These are phyloP conservation scores for Elgaria multicarinata DNA, from an alignment of 2,113 vertebrate genomes.

Conservation along the genomic window DNA sequence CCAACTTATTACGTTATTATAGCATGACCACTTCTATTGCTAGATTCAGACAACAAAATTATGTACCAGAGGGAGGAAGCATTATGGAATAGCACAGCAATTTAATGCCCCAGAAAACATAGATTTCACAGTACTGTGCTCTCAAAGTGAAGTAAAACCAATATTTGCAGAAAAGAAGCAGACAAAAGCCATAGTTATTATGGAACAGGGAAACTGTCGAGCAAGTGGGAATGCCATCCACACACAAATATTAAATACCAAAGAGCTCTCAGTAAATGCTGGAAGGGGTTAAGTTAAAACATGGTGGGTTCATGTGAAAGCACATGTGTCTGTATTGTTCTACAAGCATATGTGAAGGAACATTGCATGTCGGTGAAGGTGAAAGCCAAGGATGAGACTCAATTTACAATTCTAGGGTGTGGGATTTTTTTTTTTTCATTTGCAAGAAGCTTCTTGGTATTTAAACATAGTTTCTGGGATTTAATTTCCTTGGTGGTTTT, in stretches of 20 bases:
- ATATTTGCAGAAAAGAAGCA: conserved; percentile 57
- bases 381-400: neutral
- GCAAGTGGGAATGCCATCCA: conserved; percentile 54
- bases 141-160: conserved; percentile 59
- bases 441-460: conserved; percentile 46
- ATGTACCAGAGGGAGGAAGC: conserved; percentile 45
- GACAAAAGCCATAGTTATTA: conserved; percentile 55
- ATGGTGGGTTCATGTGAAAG: neutral
- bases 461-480: conserved; percentile 62
- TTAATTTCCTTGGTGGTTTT: conserved; percentile 67
- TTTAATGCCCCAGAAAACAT: conserved; percentile 72
- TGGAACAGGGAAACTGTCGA: conserved; percentile 60
- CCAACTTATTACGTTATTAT: conserved; percentile 28
- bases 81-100: conserved; percentile 58
- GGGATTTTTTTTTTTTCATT: neutral
- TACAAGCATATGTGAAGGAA: neutral
- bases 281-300: conserved; percentile 18
- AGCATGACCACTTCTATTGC: conserved; percentile 27
- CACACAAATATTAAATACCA: conserved; percentile 64
- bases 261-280: conserved; percentile 39
- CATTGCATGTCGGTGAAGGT: neutral
- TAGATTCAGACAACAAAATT: conserved; percentile 62
- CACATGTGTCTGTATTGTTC: neutral
- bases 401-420: neutral
- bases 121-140: conserved; percentile 64